Conservation (phyloP, 1,140 invertebrate genomes). For the Battus philenor region DNA sequence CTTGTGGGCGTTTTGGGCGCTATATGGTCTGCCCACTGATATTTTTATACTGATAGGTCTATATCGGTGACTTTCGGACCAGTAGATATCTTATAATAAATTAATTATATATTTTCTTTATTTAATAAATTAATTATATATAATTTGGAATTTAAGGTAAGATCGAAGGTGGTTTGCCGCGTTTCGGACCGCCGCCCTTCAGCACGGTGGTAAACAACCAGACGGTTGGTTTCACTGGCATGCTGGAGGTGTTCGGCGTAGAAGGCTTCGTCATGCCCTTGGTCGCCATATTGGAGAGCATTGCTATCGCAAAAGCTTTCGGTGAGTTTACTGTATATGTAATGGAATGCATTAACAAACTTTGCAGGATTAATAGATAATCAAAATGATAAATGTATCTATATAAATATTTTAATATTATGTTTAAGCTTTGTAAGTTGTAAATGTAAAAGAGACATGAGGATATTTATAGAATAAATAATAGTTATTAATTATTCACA, state of each 20-base stretch:
- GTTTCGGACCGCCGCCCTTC: conserved; percentile 80
- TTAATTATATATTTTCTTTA: too few species aligned
- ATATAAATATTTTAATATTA: not conserved
- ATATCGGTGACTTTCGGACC: too few species aligned
- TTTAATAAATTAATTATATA: too few species aligned
- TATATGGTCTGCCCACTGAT: too few species aligned
- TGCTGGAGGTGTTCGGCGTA: conserved; percentile 77
- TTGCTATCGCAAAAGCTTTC: conserved; percentile 91
- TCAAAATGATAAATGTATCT: not conserved
- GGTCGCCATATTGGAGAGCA: conserved; percentile 86
- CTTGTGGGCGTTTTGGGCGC: too few species aligned
- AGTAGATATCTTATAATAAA: too few species aligned
- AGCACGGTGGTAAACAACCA: conserved; percentile 72
- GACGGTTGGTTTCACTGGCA: conserved; percentile 50
- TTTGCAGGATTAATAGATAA: not conserved
- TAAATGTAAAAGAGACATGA: not conserved
- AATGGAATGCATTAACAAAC: not conserved
- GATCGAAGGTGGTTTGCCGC: conserved; percentile 80
- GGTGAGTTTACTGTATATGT: conserved; percentile 79
- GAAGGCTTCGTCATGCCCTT: conserved; percentile 84
- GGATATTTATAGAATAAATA: too few species aligned
- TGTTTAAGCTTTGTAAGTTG: too few species aligned
- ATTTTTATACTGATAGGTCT: too few species aligned
- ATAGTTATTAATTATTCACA: too few species aligned
- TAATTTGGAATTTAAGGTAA: too few species aligned